phyloP scores from a whole-genome alignment of 2,797 vertebrate genomes.

The Argyrosomus regius region DNA sequence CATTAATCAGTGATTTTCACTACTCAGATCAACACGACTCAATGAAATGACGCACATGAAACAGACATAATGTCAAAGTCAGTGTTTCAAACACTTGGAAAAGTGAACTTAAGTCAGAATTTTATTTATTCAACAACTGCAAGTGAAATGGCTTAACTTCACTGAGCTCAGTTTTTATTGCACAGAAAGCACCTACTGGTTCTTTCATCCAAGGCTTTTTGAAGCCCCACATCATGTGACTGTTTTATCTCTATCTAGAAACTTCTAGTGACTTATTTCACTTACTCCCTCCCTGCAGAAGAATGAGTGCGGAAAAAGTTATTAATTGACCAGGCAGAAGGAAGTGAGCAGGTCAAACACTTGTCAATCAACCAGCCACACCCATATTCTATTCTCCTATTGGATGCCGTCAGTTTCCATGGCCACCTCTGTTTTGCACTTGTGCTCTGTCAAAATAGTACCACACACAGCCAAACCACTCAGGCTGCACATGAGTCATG shows the following conservation, averaged over 20 bases:
- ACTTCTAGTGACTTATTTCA: conserved; percentile 31
- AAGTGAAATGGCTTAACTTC: background rate
- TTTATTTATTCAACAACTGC: background rate
- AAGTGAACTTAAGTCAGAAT: background rate
- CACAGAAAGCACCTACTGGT: background rate
- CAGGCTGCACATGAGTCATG: conserved; percentile 67
- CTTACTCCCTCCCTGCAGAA: background rate
- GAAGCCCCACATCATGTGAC: conserved; percentile 16
- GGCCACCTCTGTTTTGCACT: conserved; percentile 78
- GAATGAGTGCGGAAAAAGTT: conserved; percentile 55
- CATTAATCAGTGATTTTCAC: conserved; percentile 14
- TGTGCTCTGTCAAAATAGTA: conserved; percentile 71
- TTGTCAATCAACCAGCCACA: conserved; percentile 63
- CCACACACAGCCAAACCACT: conserved; percentile 56
- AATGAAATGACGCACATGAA: background rate
- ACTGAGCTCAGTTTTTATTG: background rate
- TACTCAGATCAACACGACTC: rapidly evolving
- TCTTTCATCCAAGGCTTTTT: background rate
- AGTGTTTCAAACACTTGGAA: background rate
- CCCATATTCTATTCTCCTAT: conserved; percentile 57
- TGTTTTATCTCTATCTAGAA: conserved; percentile 41
- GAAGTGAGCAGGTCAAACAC: conserved; percentile 29
- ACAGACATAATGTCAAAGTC: background rate
- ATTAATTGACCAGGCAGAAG: conserved; percentile 68
- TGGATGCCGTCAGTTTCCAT: conserved; percentile 77